Percentiles rank a stretch among this genome's conserved stretches.
These are phyloP conservation scores for Vulpes vulpes DNA, from an alignment of 2,113 vertebrate species.

Conservation along the genomic window DNA sequence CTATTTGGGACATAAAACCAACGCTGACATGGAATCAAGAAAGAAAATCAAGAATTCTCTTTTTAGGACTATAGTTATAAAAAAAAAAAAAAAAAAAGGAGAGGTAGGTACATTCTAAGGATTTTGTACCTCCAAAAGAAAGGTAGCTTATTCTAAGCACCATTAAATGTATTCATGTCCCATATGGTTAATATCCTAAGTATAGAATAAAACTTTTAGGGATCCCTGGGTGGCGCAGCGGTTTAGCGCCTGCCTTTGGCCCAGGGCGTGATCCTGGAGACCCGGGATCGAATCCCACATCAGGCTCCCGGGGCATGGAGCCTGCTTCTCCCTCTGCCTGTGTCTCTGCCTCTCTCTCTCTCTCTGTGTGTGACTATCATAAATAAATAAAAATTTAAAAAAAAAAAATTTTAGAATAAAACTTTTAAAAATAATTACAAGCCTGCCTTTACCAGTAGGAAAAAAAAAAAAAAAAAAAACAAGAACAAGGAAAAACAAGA, in stretches of 20 bases:
- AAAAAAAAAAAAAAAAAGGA: not conserved
- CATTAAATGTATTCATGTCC: not conserved
- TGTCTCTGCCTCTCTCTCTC: no score
- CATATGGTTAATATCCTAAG: not conserved
- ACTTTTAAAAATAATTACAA: not conserved
- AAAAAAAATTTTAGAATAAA: no score
- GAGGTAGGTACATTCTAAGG: not conserved
- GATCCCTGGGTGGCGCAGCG: no score
- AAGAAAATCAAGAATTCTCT: constrained; percentile 12
- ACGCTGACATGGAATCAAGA: not conserved
- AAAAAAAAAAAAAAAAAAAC: not conserved
- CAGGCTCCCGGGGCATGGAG: no score
- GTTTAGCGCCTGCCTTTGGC: no score
- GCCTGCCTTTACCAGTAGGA: not conserved
- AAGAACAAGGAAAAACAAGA: not conserved
- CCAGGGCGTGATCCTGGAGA: no score
- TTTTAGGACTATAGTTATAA: not conserved
- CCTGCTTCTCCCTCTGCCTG: no score
- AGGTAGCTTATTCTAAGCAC: not conserved
- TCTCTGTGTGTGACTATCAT: no score
- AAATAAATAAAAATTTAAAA: no score
- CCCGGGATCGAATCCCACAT: no score
- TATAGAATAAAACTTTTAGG: not conserved
- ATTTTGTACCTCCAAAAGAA: not conserved
- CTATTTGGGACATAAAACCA: not conserved